Conservation (phyloP, 1,140 invertebrate genomes). For the Gonioctena quinquepunctata region DNA sequence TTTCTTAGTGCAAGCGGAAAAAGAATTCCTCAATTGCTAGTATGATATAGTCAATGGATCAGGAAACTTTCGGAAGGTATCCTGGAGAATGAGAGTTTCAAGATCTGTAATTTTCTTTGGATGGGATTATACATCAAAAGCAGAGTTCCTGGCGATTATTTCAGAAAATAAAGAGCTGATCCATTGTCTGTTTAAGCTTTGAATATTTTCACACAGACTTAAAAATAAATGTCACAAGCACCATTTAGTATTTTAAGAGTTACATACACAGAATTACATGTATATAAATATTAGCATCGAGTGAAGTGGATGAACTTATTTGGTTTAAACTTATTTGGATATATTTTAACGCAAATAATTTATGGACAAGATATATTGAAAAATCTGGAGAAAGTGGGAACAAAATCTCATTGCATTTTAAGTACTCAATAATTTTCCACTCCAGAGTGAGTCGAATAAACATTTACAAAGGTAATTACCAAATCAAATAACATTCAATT, state of each 20-base stretch:
- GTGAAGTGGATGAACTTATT: slow-evolving; percentile 28
- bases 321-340: slow-evolving; percentile 37
- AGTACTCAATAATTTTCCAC: too few species aligned
- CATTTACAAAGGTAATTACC: too few species aligned
- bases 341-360: slow-evolving; percentile 32
- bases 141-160: neutral
- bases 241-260: slow-evolving; percentile 33
- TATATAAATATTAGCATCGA: slow-evolving; percentile 31
- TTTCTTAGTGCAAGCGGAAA: slow-evolving; percentile 35
- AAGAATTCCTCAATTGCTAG: neutral
- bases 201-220: slow-evolving; percentile 26
- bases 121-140: too few species aligned
- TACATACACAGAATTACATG: slow-evolving; percentile 36
- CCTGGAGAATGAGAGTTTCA: too few species aligned
- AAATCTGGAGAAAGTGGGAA: neutral
- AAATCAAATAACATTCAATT: too few species aligned
- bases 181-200: neutral
- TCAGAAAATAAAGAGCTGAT: neutral
- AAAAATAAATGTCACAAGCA: slow-evolving; percentile 38
- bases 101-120: too few species aligned
- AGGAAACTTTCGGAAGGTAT: too few species aligned
- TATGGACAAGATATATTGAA: slow-evolving; percentile 20
- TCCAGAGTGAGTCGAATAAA: too few species aligned
- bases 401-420: neutral
- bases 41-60: neutral